A percentile compares a stretch with the other conserved stretches of the same genome.
phyloP scores from a whole-genome alignment of 1,140 invertebrate genomes.

The Tyrophagus putrescentiae region DNA sequence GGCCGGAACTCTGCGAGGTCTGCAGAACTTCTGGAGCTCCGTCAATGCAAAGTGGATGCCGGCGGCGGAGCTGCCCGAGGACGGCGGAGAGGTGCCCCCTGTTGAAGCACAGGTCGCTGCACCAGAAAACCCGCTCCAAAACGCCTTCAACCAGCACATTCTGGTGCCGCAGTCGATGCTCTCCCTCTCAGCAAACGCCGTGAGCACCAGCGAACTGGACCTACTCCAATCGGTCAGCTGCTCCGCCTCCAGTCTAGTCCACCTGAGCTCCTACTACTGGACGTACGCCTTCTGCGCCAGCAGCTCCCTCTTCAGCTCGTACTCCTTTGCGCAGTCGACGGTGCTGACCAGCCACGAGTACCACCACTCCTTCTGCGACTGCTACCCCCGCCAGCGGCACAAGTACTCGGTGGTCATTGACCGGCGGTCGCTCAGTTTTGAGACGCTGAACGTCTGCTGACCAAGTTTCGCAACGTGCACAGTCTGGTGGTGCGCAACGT shows the following conservation, averaged over 20 bases:
- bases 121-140: no score
- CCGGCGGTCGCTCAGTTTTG: neutral
- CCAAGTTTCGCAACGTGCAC: slow-evolving; percentile 9
- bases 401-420: slow-evolving; percentile 12
- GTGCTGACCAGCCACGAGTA: neutral
- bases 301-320: slow-evolving; percentile 2
- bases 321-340: neutral
- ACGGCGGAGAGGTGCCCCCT: neutral
- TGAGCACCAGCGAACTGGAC: neutral
- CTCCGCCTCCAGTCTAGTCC: neutral
- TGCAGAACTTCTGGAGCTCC: neutral
- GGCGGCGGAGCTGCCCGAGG: neutral
- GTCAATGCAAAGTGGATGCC: neutral
- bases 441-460: neutral
- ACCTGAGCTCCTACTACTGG: slow-evolving; percentile 9
- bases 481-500: neutral
- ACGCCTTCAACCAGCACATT: no score
- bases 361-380: neutral
- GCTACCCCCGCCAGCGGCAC: neutral
- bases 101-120: neutral
- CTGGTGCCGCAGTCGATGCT: no score
- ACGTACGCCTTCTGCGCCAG: slow-evolving; percentile 13
- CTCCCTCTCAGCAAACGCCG: neutral
- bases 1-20: neutral
- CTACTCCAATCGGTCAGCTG: neutral